Evolutionary conservation across 2,113 vertebrate genomes (phyloP).

Genomic region (Lota lota): DNA sequence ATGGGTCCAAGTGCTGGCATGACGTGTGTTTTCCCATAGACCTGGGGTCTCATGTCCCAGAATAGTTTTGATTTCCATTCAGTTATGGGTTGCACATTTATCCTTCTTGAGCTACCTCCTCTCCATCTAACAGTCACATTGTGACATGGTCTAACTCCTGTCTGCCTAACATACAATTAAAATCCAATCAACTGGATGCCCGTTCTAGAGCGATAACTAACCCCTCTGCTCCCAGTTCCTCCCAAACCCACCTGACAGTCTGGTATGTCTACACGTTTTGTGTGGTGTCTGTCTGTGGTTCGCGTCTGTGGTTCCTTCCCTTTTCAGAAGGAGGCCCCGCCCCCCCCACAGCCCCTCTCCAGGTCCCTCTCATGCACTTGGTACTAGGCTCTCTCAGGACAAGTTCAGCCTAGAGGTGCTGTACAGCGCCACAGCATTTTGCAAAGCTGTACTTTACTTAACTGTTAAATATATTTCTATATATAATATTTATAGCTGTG

Average conservation of each 20-base stretch:
- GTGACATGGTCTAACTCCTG: constrained; percentile 9
- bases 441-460: constrained; percentile 35
- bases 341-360: constrained; percentile 70
- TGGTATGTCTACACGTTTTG: constrained; percentile 58
- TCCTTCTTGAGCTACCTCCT: background rate
- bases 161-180: constrained; percentile 13
- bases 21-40: background rate
- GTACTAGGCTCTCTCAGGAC: constrained; percentile 29
- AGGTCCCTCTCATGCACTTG: constrained; percentile 76
- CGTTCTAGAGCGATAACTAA: background rate
- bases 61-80: background rate
- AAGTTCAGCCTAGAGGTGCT: background rate
- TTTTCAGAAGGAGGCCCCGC: constrained; percentile 83
- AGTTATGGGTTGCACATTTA: background rate
- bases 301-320: constrained; percentile 71
- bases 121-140: constrained; percentile 21
- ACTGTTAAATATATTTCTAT: background rate
- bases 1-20: constrained; percentile 31
- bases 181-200: background rate
- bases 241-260: constrained; percentile 31
- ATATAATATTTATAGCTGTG: constrained; percentile 49
- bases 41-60: background rate
- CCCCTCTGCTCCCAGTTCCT: background rate
- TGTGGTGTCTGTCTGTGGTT: constrained; percentile 60
- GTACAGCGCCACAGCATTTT: constrained; percentile 45